Conservation (phyloP, 2,113 vertebrate genomes). For the Phasianus colchicus region DNA sequence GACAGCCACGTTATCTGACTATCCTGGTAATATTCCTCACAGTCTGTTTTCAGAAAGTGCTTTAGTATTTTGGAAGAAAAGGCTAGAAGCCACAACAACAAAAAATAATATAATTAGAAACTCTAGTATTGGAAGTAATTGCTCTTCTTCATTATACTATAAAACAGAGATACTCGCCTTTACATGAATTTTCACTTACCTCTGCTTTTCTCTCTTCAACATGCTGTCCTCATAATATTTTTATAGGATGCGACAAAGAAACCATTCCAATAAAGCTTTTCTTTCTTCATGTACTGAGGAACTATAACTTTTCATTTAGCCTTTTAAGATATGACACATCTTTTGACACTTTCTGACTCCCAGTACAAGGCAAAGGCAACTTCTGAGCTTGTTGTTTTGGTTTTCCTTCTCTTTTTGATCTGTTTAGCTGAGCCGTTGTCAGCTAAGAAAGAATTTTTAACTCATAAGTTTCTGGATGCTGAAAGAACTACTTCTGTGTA, state of each 20-base stretch:
- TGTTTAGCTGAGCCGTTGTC: constrained; percentile 53
- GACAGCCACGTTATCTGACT: background rate
- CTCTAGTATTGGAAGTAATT: background rate
- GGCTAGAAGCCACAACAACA: background rate
- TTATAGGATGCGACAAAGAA: constrained; percentile 57
- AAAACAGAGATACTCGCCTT: constrained; percentile 34
- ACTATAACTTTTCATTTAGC: constrained; percentile 65
- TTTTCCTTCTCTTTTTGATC: constrained; percentile 57
- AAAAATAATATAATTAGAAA: background rate
- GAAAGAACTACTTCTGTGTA: background rate
- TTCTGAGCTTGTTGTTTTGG: constrained; percentile 55
- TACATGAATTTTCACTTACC: constrained; percentile 49
- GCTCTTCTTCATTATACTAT: background rate
- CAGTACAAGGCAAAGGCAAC: constrained; percentile 37
- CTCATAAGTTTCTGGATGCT: constrained; percentile 29
- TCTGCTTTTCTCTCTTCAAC: constrained; percentile 49
- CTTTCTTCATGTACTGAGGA: constrained; percentile 58
- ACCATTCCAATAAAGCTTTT: constrained; percentile 51
- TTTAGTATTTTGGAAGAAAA: background rate
- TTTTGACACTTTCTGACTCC: constrained; percentile 66
- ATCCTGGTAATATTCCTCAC: background rate
- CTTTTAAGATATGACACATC: constrained; percentile 58
- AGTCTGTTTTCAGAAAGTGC: background rate
- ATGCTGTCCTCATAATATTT: constrained; percentile 66
- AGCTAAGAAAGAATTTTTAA: constrained; percentile 57